Evolutionary conservation across 1,140 invertebrate species (phyloP), one percentile per base, ranked within the genome.

Genomic region (Muscidifurax raptorellus): DNA sequence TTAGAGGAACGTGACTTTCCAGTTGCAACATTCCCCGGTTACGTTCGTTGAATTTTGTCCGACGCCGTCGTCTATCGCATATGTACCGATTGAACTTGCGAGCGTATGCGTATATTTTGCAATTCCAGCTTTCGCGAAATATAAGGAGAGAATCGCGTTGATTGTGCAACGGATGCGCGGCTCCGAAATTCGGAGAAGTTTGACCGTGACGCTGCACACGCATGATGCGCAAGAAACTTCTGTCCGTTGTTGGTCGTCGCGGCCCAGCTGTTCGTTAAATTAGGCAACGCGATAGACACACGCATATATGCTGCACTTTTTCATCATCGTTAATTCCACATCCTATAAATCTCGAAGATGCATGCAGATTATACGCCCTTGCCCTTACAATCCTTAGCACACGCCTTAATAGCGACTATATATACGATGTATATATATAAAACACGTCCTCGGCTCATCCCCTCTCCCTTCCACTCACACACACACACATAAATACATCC

Each of bases 1-100:
- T 83, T 86, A 86, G 83, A 87, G 82, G 87, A 84, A 87, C 76
- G 77, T 80, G 47, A 80, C 72, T 84, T 82, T 71, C 44, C 3
- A 36, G 22, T 64, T 66, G 27, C 80, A 75, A 40, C 80, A 75
- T 75, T 32, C 71, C 71, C 36, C 66, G 66, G 30, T 81, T 52
- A 12, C 69, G 40, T 74, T 81, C 80, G 32, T 27, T 27, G 78
- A 47, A 71, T 80, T 79, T 66, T 44, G 66, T 77, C 47, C 7
- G n/a, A n/a, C n/a, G 44, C 30, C 64, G 69, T 72, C 27, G 10
- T 80, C 32, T 69, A 18, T 64, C 32, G 71, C 71, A 18, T 40
- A 30, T 32, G 9, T 64, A 12, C 36, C n/a, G 59, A 59, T 59
- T 59, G 52, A 59, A n/a, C 52, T 59, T 59, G 18, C 22, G 6